A percentile compares a stretch with the other conserved stretches of the same genome.
These are phyloP conservation scores for Eupithecia tripunctaria DNA, from an alignment of 2,888 invertebrate genomes.

Conservation along the genomic window DNA sequence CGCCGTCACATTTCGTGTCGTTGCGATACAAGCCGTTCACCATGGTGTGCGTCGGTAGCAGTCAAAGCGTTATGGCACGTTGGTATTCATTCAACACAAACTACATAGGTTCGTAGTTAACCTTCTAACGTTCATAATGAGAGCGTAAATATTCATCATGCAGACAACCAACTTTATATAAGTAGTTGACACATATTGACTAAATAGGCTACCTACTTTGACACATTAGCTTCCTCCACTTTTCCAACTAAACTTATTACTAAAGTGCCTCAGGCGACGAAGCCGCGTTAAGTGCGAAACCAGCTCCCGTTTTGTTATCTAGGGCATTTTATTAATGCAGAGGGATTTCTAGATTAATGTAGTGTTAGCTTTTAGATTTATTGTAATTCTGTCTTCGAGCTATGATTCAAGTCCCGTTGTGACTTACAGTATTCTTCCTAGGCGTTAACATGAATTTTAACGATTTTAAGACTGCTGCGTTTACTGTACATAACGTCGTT, in stretches of 20 bases:
- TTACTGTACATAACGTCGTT: not conserved
- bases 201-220: not conserved
- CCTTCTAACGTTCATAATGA: not conserved
- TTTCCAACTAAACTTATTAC: conserved; percentile 22
- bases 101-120: no score
- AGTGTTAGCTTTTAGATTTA: conserved; percentile 19
- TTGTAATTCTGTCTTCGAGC: conserved; percentile 12
- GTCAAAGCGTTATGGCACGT: no score
- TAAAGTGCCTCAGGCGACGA: conserved; percentile 40
- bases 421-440: not conserved
- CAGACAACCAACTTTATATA: not conserved
- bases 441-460: not conserved
- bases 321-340: conserved; percentile 35
- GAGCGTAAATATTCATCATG: not conserved
- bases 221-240: conserved; percentile 7
- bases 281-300: conserved; percentile 36
- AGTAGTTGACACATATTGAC: not conserved
- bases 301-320: conserved; percentile 42
- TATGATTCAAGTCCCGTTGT: conserved; percentile 8
- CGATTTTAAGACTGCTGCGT: not conserved
- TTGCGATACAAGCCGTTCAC: no score
- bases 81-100: no score
- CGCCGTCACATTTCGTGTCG: no score
- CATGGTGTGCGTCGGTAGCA: no score
- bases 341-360: conserved; percentile 39